Evolutionary conservation across 2,113 vertebrate species (phyloP).

Genomic region (Raphicerus campestris): DNA sequence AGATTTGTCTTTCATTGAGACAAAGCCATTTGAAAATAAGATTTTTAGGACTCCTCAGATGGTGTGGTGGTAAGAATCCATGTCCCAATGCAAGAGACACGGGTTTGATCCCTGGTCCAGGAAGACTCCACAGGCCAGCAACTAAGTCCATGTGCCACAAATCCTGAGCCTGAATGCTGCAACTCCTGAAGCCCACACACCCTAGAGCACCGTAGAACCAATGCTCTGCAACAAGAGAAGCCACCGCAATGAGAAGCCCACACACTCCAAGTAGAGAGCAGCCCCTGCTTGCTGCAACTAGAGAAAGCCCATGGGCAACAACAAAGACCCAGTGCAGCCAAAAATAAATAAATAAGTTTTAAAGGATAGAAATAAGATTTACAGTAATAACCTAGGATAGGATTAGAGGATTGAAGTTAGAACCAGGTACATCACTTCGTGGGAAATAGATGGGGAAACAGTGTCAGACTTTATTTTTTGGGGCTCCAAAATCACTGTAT

Average conservation of each 20-base stretch:
- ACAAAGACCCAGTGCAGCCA: neutral
- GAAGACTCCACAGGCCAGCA: neutral
- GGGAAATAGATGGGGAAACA: too few relatives aligned
- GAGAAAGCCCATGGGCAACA: neutral
- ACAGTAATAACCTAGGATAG: neutral
- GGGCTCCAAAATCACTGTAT: too few relatives aligned
- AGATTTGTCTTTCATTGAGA: slow-evolving; percentile 3
- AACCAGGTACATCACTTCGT: neutral
- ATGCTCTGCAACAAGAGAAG: neutral
- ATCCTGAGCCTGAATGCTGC: neutral
- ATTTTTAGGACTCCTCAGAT: neutral
- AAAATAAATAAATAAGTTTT: neutral
- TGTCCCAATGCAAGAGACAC: neutral
- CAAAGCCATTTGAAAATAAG: neutral
- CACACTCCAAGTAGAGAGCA: neutral
- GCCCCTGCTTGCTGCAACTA: neutral
- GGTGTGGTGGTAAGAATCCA: neutral
- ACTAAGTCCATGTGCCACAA: neutral
- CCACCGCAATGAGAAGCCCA: neutral
- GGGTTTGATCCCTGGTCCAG: neutral
- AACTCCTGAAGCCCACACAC: neutral
- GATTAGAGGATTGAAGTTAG: neutral
- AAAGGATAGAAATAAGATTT: neutral
- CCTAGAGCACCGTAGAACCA: neutral
- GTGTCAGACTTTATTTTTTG: too few relatives aligned